Evolutionary conservation across 2,888 invertebrate genomes (phyloP).

Genomic region (Archips xylosteana): DNA sequence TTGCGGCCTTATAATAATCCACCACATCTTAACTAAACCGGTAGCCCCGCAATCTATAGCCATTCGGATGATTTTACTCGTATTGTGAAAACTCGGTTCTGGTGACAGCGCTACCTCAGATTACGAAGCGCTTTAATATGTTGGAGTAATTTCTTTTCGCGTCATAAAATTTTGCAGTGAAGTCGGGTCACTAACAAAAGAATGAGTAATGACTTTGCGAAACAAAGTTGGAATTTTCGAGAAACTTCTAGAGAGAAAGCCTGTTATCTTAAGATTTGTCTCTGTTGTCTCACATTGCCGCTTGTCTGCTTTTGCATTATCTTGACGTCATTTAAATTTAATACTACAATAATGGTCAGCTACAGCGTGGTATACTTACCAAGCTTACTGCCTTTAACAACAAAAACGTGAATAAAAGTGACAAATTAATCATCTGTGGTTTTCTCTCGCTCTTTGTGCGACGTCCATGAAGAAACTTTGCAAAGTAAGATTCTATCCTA

Average conservation of each 20-base stretch:
- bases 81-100: constrained; percentile 37
- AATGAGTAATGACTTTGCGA: constrained; percentile 80
- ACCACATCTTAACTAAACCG: no score
- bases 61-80: no score
- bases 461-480: no score
- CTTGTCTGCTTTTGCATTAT: constrained; percentile 11
- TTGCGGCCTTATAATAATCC: no score
- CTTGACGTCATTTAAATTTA: constrained; percentile 11
- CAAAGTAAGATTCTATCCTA: no score
- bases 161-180: constrained; percentile 77
- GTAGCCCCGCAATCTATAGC: no score
- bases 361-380: background rate
- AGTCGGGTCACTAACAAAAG: constrained; percentile 77
- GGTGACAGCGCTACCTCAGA: constrained; percentile 52
- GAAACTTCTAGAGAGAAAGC: constrained; percentile 71
- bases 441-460: no score
- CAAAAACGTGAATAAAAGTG: no score
- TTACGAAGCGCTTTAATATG: constrained; percentile 78
- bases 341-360: background rate
- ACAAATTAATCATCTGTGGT: no score
- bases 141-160: constrained; percentile 76
- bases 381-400: no score
- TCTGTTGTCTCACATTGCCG: constrained; percentile 16
- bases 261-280: constrained; percentile 73
- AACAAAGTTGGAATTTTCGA: constrained; percentile 80